Evolutionary conservation across 2,888 invertebrate genomes (phyloP).

Genomic region (Dicyrtoma fusca): DNA sequence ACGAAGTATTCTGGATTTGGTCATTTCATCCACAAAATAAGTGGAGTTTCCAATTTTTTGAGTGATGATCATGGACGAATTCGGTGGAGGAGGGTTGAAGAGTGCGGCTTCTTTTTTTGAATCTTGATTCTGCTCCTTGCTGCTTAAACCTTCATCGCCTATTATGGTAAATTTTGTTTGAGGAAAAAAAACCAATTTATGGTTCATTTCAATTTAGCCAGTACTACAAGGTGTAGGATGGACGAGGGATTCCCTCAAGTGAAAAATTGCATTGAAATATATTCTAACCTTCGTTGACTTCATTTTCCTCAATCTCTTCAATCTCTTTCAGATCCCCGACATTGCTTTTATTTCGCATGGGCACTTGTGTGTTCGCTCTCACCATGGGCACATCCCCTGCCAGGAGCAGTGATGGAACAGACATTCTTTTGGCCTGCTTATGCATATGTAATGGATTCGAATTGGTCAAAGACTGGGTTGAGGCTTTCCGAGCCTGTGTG

Average conservation of each 20-base stretch:
- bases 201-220: not conserved
- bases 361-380: constrained; percentile 15
- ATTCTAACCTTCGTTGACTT: constrained; percentile 36
- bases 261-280: too few relatives aligned
- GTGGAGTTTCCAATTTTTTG: constrained; percentile 48
- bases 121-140: not conserved
- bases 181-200: not conserved
- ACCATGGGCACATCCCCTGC: constrained; percentile 8
- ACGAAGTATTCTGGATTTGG: constrained; percentile 59
- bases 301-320: constrained; percentile 52
- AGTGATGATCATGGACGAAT: constrained; percentile 2
- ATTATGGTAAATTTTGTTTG: not conserved
- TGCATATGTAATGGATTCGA: constrained; percentile 2
- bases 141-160: not conserved
- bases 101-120: not conserved
- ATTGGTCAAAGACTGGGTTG: constrained; percentile 34
- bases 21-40: constrained; percentile 49
- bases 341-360: constrained; percentile 3
- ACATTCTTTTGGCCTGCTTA: constrained; percentile 34
- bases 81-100: constrained; percentile 14
- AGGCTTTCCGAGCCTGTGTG: constrained; percentile 17
- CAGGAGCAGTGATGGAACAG: constrained; percentile 26
- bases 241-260: too few relatives aligned
- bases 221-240: too few relatives aligned
- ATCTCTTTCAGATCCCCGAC: constrained; percentile 49